Evolutionary conservation across 1,140 invertebrate species (phyloP).

Genomic region (Brachionus rotundiformis): DNA sequence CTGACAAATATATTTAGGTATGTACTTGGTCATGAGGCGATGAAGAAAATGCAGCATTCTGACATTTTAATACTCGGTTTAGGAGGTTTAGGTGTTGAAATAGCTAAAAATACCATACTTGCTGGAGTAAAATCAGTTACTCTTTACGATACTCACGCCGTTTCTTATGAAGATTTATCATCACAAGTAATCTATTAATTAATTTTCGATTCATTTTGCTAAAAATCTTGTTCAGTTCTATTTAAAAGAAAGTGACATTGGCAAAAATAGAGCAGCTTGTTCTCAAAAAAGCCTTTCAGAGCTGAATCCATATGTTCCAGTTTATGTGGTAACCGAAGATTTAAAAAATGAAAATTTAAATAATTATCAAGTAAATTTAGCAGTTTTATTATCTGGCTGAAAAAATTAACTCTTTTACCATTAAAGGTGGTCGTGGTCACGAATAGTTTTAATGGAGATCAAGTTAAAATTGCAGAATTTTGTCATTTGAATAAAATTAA

Average conservation of each 20-base stretch:
- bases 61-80: constrained; percentile 91
- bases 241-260: constrained; percentile 76
- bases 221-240: constrained; percentile 69
- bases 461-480: constrained; percentile 76
- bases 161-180: constrained; percentile 65
- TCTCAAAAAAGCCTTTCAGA: constrained; percentile 69
- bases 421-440: constrained; percentile 85
- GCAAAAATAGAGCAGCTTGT: constrained; percentile 83
- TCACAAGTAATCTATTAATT: constrained; percentile 57
- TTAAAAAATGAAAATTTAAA: constrained; percentile 65
- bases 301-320: not conserved
- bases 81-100: constrained; percentile 90
- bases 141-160: constrained; percentile 74
- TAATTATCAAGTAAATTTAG: constrained; percentile 80
- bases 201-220: not conserved
- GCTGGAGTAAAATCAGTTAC: constrained; percentile 96
- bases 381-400: no score
- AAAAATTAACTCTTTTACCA: not conserved
- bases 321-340: not conserved
- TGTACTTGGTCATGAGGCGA: constrained; percentile 94
- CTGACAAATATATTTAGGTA: no score
- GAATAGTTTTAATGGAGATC: constrained; percentile 74
- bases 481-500: constrained; percentile 80
- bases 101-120: constrained; percentile 96
- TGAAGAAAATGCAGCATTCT: constrained; percentile 90